Base-by-base conservation (phyloP, 2,113 vertebrate species). In the Ancistrus triradiatus region DNA sequence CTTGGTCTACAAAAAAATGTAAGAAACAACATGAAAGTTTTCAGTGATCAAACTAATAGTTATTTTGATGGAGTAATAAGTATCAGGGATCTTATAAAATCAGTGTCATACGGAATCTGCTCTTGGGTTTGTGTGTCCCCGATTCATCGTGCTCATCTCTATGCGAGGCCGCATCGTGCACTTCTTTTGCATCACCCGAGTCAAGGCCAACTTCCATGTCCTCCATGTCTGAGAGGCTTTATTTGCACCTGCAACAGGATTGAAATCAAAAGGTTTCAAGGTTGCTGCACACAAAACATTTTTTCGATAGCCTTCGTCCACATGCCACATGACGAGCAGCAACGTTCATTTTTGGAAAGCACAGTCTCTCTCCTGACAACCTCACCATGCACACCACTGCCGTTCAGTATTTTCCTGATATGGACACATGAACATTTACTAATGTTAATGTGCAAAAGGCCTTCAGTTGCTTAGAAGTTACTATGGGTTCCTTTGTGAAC, bases 1-100 rank as follows among this genome's bases (percentile, higher is more conserved):
- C 79, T 1, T 64, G 43, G n/a, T 40, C 83, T 80, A 68, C 22
- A 56, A 0, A 6, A 22, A 2, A 13, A 15, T 6, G 5, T 38
- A 37, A n/a, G 8, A 42, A 8, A 17, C 14, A 55, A 50, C 13
- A 14, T 2, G 3, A 6, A 38, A 7, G 31, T 9, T 6, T 35
- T 46, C n/a, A n/a, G n/a, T 18, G 24, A 10, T 24, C 13, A 14
- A 2, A 3, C 6, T 35, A n/a, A n/a, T 56, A 10, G 27, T 19
- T 3, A 55, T 35, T 7, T 27, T 59, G 9, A 59, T 44, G 7
- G 21, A 46, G 7, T 24, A 22, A 24, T 48, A n/a, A 25, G 5
- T 4, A 27, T n/a, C 4, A 14, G 0, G 2, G 15, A 51, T 19
- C 1, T 22, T 24, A 6, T 44, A 52, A 9, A 7, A 17, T 17